These are phyloP conservation scores for Rhegmatorhina hoffmannsi DNA, from an alignment of 2,113 vertebrate genomes.

Conservation along the genomic window DNA sequence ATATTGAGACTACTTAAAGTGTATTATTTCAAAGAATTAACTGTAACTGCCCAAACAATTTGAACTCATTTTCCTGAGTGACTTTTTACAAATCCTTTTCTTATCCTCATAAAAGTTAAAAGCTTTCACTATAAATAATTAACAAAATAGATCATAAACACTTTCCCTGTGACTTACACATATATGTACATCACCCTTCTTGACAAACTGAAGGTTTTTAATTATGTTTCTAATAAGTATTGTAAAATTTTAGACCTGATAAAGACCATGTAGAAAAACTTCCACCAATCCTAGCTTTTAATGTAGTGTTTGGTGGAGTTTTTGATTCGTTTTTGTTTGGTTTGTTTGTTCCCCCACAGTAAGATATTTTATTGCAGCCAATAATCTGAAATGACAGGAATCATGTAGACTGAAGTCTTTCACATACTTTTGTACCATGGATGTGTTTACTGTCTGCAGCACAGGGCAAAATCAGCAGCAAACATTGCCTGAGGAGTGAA, in stretches of 20 bases:
- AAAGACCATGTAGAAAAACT: background rate
- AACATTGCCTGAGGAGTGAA: background rate
- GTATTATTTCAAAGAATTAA: constrained; percentile 51
- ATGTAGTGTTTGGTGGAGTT: too few species aligned
- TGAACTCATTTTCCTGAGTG: constrained; percentile 6
- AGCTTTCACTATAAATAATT: constrained; percentile 15
- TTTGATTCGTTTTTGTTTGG: background rate
- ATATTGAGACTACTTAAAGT: constrained; percentile 28
- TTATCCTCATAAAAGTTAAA: constrained; percentile 39
- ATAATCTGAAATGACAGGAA: background rate
- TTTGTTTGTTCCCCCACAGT: background rate
- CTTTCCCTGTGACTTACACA: background rate
- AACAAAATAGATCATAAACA: background rate
- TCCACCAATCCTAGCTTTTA: background rate
- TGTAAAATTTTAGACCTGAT: background rate
- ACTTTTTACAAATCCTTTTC: constrained; percentile 4
- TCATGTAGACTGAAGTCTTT: background rate
- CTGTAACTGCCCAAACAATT: constrained; percentile 5
- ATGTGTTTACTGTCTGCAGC: background rate
- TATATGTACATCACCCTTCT: rapidly evolving
- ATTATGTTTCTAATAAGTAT: background rate
- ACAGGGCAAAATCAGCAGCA: background rate
- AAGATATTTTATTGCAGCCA: background rate
- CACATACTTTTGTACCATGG: background rate
- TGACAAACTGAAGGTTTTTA: background rate